phyloP scores from a whole-genome alignment of 2,888 invertebrate genomes.

The Metacarcinus magister region DNA sequence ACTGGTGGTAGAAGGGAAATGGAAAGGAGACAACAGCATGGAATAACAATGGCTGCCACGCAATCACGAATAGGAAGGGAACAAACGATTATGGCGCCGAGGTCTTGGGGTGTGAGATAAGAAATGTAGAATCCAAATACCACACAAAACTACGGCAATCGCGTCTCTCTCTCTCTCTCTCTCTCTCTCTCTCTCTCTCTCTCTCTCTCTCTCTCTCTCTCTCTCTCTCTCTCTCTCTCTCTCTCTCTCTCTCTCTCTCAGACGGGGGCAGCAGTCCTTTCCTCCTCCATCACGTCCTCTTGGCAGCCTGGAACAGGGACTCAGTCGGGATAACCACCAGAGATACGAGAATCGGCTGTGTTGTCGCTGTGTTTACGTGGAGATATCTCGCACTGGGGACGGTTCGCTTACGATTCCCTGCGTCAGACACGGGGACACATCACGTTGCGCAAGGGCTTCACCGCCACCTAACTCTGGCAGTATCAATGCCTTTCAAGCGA shows the following conservation, averaged over 20 bases:
- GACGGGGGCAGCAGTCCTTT: background rate
- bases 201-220: slow-evolving; percentile 17
- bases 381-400: slow-evolving; percentile 10
- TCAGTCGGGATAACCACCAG: slow-evolving; percentile 7
- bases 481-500: background rate
- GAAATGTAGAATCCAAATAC: background rate
- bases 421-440: background rate
- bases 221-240: slow-evolving; percentile 26
- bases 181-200: slow-evolving; percentile 3
- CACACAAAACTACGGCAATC: background rate
- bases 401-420: background rate
- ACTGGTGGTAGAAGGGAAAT: background rate
- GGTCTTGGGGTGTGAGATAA: background rate
- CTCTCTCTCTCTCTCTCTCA: slow-evolving; percentile 26
- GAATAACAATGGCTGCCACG: background rate
- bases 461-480: background rate
- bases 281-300: slow-evolving; percentile 13
- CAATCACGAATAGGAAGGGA: background rate
- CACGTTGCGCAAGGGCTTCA: background rate
- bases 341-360: background rate
- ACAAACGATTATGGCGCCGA: background rate
- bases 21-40: background rate
- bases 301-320: background rate
- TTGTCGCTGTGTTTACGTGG: slow-evolving; percentile 3
- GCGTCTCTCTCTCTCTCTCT: slow-evolving; percentile 8